A percentile compares a stretch with the other conserved stretches of the same genome.
Conservation (phyloP, 2,113 vertebrate species). For the Nicator chloris region DNA sequence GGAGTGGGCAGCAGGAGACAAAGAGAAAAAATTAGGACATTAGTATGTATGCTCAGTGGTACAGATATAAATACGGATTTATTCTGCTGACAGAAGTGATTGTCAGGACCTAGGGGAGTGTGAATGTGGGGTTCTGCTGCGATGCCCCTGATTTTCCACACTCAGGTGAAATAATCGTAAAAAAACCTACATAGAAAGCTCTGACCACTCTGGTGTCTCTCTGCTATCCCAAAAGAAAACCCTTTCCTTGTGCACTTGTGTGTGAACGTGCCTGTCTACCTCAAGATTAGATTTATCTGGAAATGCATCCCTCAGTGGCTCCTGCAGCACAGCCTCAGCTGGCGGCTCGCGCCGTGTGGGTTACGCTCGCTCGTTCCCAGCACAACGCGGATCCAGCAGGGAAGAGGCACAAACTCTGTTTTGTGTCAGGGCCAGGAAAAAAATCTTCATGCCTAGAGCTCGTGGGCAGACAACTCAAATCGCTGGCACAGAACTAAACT, state of each 20-base stretch:
- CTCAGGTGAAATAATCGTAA: not conserved
- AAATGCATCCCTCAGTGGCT: not conserved
- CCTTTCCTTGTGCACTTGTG: not conserved
- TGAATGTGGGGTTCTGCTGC: not conserved
- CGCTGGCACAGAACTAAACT: not conserved
- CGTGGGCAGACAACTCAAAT: not conserved
- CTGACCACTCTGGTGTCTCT: not conserved
- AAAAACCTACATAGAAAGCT: not conserved
- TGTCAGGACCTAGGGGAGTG: not conserved
- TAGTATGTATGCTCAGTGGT: not conserved
- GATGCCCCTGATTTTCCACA: not conserved
- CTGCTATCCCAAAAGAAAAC: not conserved
- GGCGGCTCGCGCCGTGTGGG: not conserved
- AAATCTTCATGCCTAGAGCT: not conserved
- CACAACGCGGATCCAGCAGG: not conserved
- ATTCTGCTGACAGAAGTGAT: not conserved
- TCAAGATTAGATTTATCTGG: not conserved
- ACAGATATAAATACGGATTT: not conserved
- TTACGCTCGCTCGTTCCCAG: not conserved
- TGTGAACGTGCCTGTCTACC: not conserved
- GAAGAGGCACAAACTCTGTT: not conserved
- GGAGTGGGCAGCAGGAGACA: not conserved
- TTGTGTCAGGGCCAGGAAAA: not conserved
- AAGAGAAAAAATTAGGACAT: not conserved
- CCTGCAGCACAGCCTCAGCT: not conserved